phyloP scores from a whole-genome alignment of 2,888 invertebrate species.

The Alloscopus bannaensis region DNA sequence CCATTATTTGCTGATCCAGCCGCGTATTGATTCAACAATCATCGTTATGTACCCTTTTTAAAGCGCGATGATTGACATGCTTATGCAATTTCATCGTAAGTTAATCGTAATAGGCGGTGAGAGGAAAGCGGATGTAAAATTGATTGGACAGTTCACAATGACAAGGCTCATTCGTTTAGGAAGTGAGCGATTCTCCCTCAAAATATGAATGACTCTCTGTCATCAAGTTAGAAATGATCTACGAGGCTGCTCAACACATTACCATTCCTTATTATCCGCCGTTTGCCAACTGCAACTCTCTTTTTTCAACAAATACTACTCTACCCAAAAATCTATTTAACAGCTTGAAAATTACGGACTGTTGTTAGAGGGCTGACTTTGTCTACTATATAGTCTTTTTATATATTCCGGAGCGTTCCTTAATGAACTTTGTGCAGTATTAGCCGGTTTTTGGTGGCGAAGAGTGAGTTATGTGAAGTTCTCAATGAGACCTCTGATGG shows the following conservation, averaged over 20 bases:
- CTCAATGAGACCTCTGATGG: constrained; percentile 4
- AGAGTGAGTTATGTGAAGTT: constrained; percentile 10
- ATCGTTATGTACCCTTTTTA: constrained; percentile 1
- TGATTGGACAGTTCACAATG: constrained; percentile 57
- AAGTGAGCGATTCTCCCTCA: constrained; percentile 50
- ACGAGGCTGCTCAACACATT: constrained; percentile 51
- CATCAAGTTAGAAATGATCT: constrained; percentile 51
- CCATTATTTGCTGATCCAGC: not conserved
- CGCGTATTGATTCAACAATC: constrained; percentile 3
- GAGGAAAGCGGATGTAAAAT: constrained; percentile 45
- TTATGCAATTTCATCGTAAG: constrained; percentile 25
- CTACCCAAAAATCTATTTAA: not conserved
- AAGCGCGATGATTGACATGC: constrained; percentile 30
- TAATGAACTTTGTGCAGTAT: constrained; percentile 2
- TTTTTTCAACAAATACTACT: not conserved
- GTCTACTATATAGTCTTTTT: not conserved
- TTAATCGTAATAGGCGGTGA: constrained; percentile 14
- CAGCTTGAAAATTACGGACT: not conserved
- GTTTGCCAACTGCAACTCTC: not conserved
- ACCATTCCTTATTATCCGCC: not conserved
- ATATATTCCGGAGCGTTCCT: too few species aligned
- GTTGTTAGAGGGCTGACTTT: not conserved
- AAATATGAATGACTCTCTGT: constrained; percentile 53
- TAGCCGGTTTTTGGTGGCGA: not conserved
- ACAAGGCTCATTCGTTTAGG: constrained; percentile 62